Percentiles rank a stretch among this genome's conserved stretches.
Conservation (phyloP, 1,140 invertebrate genomes). For the Drosophila equinoxialis region DNA sequence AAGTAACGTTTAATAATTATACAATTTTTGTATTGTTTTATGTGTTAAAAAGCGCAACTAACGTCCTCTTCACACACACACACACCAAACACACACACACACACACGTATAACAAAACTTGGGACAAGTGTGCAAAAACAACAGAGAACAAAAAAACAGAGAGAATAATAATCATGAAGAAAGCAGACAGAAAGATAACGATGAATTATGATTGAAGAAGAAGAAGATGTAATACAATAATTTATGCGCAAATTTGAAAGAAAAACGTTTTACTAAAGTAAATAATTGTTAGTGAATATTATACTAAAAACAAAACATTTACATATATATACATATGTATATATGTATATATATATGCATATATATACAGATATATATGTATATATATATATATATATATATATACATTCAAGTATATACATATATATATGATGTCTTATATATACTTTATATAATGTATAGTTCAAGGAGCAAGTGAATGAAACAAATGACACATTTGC, state of each 20-base stretch:
- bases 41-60: slow-evolving; percentile 55
- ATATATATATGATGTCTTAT: slow-evolving; percentile 35
- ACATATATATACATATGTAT: slow-evolving; percentile 31
- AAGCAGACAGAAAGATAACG: slow-evolving; percentile 16
- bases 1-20: slow-evolving; percentile 47
- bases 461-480: slow-evolving; percentile 57
- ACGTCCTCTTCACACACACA: slow-evolving; percentile 36
- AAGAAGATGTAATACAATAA: slow-evolving; percentile 70
- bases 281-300: slow-evolving; percentile 82
- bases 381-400: slow-evolving; percentile 32
- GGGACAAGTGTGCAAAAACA: slow-evolving; percentile 7
- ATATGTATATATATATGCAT: slow-evolving; percentile 37
- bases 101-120: slow-evolving; percentile 20
- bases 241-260: slow-evolving; percentile 76
- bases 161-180: slow-evolving; percentile 21
- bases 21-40: slow-evolving; percentile 57
- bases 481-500: slow-evolving; percentile 52
- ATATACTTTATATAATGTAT: slow-evolving; percentile 74
- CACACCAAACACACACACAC: slow-evolving; percentile 14
- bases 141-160: slow-evolving; percentile 4
- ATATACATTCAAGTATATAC: slow-evolving; percentile 32
- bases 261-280: slow-evolving; percentile 77
- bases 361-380: slow-evolving; percentile 25
- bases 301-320: slow-evolving; percentile 57
- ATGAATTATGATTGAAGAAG: slow-evolving; percentile 17